Conservation (phyloP, 2,888 invertebrate genomes). For the Orchestes rusci region DNA sequence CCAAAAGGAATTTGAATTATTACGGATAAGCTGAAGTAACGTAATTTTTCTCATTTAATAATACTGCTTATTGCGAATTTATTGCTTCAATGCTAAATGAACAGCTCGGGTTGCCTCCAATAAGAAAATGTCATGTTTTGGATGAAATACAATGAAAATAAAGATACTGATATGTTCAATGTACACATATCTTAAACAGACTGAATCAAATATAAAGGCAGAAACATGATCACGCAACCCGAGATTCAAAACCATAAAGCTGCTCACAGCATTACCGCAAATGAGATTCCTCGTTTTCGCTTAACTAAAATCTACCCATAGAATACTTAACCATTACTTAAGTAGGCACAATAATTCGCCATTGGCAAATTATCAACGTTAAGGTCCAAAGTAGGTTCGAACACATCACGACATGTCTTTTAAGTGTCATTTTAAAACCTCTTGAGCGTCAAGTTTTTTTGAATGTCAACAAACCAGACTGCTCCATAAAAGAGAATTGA, state of each 20-base stretch:
- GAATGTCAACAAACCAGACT: too few relatives aligned
- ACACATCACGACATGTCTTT: slow-evolving; percentile 13
- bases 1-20: slow-evolving; percentile 29
- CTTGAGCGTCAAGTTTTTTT: background rate
- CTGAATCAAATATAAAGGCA: too few relatives aligned
- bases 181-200: too few relatives aligned
- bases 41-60: too few relatives aligned
- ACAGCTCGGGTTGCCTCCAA: slow-evolving; percentile 9
- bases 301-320: slow-evolving; percentile 7
- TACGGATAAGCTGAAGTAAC: too few relatives aligned
- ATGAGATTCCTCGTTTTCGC: slow-evolving; percentile 16
- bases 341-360: slow-evolving; percentile 40
- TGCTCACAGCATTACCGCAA: slow-evolving; percentile 20
- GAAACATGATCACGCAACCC: too few relatives aligned
- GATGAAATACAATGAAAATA: too few relatives aligned
- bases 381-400: background rate
- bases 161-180: too few relatives aligned
- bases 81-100: slow-evolving; percentile 47
- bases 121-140: too few relatives aligned
- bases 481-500: too few relatives aligned
- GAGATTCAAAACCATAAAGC: too few relatives aligned
- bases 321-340: slow-evolving; percentile 25
- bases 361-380: slow-evolving; percentile 25
- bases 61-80: slow-evolving; percentile 51
- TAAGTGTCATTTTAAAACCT: slow-evolving; percentile 1